Evolutionary conservation across 2,113 vertebrate species (phyloP).

Genomic region (Hiodon tergisus): DNA sequence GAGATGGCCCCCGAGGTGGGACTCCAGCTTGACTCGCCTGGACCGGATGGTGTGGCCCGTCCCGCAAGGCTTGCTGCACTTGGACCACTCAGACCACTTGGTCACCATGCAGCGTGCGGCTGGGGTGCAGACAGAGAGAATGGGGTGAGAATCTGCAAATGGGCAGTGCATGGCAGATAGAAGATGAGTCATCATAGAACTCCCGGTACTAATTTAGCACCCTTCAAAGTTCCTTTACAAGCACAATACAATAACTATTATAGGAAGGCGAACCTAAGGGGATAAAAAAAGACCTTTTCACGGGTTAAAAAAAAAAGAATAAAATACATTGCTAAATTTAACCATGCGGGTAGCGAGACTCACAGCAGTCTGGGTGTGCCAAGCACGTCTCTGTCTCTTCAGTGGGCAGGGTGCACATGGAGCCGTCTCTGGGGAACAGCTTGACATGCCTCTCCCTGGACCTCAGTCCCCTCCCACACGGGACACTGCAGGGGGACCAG

Average conservation of each 20-base stretch:
- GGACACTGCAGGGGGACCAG: conserved; percentile 89
- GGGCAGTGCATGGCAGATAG: too few species aligned
- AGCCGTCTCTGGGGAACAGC: conserved; percentile 92
- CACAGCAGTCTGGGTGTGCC: conserved; percentile 94
- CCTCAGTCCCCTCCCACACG: conserved; percentile 80
- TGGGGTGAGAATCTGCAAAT: too few species aligned
- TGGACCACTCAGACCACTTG: conserved; percentile 88
- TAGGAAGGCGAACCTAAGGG: too few species aligned
- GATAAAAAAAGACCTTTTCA: too few species aligned
- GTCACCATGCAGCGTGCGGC: conserved; percentile 85
- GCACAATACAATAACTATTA: too few species aligned
- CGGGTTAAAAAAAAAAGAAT: too few species aligned
- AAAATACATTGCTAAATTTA: too few species aligned
- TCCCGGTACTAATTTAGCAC: too few species aligned
- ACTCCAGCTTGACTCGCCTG: conserved; percentile 84
- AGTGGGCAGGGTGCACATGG: conserved; percentile 82
- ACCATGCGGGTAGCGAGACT: conserved; percentile 45
- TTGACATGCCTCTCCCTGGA: conserved; percentile 93
- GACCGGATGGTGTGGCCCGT: conserved; percentile 91
- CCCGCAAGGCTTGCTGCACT: conserved; percentile 91
- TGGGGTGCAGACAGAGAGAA: conserved; percentile 35
- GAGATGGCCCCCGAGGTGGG: conserved; percentile 76
- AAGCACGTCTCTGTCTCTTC: conserved; percentile 87
- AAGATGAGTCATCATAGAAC: too few species aligned
- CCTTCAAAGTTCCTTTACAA: too few species aligned